These are phyloP conservation scores for Tauraco hartlaubi DNA, from an alignment of 2,797 vertebrate species.

Conservation along the genomic window DNA sequence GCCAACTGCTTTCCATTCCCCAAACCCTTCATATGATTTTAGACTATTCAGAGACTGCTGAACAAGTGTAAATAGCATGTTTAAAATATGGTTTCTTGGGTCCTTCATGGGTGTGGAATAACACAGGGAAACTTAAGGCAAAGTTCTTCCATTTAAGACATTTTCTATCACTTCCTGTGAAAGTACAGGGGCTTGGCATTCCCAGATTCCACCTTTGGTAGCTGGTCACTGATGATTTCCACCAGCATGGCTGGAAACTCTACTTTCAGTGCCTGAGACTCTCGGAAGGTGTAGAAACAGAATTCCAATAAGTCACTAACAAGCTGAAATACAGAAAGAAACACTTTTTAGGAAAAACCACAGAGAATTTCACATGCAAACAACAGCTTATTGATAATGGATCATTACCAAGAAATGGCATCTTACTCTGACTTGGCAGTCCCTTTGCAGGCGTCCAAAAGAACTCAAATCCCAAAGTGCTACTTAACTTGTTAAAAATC, in stretches of 20 bases:
- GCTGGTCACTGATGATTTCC: conserved; percentile 99
- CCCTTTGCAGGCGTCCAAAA: background rate
- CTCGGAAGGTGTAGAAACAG: conserved; percentile 99
- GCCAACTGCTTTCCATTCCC: conserved; percentile 70
- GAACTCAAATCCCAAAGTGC: background rate
- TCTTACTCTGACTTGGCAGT: background rate
- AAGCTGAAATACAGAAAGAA: conserved; percentile 83
- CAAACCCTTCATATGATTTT: conserved; percentile 74
- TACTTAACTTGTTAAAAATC: background rate
- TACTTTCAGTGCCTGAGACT: conserved; percentile 98
- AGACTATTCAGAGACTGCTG: conserved; percentile 73
- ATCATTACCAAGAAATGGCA: background rate
- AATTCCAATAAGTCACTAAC: conserved; percentile 96
- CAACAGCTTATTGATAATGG: background rate
- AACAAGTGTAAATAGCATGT: conserved; percentile 73
- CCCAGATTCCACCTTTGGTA: conserved; percentile 99
- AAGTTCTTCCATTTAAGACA: conserved; percentile 81
- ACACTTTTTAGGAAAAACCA: background rate
- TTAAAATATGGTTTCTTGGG: conserved; percentile 78
- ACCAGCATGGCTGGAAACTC: conserved; percentile 99
- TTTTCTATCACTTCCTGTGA: conserved; percentile 95
- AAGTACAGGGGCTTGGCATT: conserved; percentile 97
- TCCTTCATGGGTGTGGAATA: conserved; percentile 81
- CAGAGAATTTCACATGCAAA: background rate
- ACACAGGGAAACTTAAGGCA: conserved; percentile 86